Percentiles rank a stretch among this genome's conserved stretches.
Conservation (phyloP, 2,888 invertebrate species). For the Andrena haemorrhoa region DNA sequence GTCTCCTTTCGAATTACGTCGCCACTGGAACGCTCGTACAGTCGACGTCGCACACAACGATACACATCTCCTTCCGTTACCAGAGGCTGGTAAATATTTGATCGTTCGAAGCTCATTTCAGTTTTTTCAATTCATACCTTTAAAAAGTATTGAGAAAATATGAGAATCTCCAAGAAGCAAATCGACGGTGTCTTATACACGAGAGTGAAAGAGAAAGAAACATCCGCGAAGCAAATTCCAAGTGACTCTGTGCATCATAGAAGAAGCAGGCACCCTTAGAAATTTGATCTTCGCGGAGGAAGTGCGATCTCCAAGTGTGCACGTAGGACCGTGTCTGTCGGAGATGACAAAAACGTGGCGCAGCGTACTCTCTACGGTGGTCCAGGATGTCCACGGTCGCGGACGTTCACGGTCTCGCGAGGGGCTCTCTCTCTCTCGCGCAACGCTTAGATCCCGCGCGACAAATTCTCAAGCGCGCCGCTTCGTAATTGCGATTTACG, state of each 20-base stretch:
- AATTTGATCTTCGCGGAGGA: conserved; percentile 42
- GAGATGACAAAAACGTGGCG: conserved; percentile 45
- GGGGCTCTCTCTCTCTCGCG: conserved; percentile 43
- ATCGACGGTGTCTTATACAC: too few relatives aligned
- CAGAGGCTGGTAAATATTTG: background rate
- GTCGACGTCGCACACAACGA: conserved; percentile 37
- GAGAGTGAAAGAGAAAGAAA: too few relatives aligned
- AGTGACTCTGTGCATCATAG: too few relatives aligned
- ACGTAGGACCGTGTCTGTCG: background rate
- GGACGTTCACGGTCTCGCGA: conserved; percentile 54
- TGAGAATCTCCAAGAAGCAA: too few relatives aligned
- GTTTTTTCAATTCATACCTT: too few relatives aligned
- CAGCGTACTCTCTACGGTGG: conserved; percentile 68
- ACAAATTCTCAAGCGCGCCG: conserved; percentile 83
- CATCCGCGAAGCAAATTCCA: too few relatives aligned
- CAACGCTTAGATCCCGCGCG: conserved; percentile 81
- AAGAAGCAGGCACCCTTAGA: conserved; percentile 33
- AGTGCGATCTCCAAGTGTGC: conserved; percentile 15
- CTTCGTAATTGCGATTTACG: conserved; percentile 84
- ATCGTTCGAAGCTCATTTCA: too few relatives aligned
- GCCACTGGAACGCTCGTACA: conserved; percentile 18
- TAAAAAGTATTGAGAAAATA: too few relatives aligned
- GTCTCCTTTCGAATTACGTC: conserved; percentile 62
- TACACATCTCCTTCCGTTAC: background rate
- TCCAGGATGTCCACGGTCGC: conserved; percentile 63